Base-by-base conservation (phyloP, 2,888 invertebrate genomes). In the Suillia variegata region DNA sequence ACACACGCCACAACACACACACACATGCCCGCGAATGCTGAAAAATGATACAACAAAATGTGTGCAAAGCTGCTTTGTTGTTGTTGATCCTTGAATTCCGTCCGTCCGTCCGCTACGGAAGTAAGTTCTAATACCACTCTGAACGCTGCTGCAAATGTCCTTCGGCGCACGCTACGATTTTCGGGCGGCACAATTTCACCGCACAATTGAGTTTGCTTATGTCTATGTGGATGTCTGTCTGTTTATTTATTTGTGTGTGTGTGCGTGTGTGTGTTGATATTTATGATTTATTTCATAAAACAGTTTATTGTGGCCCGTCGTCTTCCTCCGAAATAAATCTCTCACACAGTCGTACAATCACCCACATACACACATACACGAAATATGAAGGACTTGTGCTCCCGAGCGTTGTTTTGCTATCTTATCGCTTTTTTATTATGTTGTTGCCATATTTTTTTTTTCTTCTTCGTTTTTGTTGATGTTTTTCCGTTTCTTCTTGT, bases 231-330 rank as follows among this genome's bases (percentile, higher is more conserved):
- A n/a, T n/a, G n/a, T n/a, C n/a, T n/a, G n/a, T n/a, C n/a, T n/a
- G n/a, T n/a, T n/a, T n/a, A n/a, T n/a, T n/a, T n/a, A n/a, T n/a
- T n/a, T n/a, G n/a, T n/a, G n/a, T n/a, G n/a, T n/a, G n/a, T n/a
- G n/a, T n/a, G n/a, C n/a, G n/a, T n/a, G n/a, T n/a, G n/a, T n/a
- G 70, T 65, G 75, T 69, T 69, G 75, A 75, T 74, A 73, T 73
- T 73, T 73, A 75, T 73, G 73, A 73, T 73, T 73, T 75, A 75
- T 73, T 73, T 74, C 69, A 20, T 3, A 17, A 62, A 66, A 71
- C 73, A 73, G 74, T 75, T 74, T 74, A 71, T 71, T 69, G 69
- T 69, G 65, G 64, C 66, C 62, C 67, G 68, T 5, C 18, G 3
- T 20, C n/a, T 8, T 26, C 6, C 2, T 8, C 74, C 70, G 62